A percentile compares a stretch with the other conserved stretches of the same genome.
These are phyloP conservation scores for Nebria salina DNA, from an alignment of 2,888 invertebrate species.

Conservation along the genomic window DNA sequence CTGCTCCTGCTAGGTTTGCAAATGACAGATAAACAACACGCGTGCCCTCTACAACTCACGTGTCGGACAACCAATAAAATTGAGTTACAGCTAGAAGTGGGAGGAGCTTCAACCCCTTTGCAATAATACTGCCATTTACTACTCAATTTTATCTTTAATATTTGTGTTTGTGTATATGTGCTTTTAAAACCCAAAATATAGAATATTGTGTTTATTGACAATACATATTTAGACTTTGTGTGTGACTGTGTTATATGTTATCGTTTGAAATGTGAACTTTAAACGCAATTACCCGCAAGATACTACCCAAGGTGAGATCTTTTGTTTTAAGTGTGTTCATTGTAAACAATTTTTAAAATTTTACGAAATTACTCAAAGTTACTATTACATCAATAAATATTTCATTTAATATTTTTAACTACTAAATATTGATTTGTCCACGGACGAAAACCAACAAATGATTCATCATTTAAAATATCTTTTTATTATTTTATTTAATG, in stretches of 20 bases:
- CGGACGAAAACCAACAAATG: too few species aligned
- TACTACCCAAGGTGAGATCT: not conserved
- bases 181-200: not conserved
- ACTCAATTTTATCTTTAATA: not conserved
- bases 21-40: conserved; percentile 11
- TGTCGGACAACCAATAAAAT: conserved; percentile 24
- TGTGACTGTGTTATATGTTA: not conserved
- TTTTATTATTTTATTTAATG: not conserved
- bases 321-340: not conserved
- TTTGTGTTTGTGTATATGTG: not conserved
- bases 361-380: too few species aligned
- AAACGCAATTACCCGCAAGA: not conserved
- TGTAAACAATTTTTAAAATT: not conserved
- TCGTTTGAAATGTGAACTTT: not conserved
- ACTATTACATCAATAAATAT: too few species aligned
- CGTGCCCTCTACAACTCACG: conserved; percentile 25
- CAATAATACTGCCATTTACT: conserved; percentile 21
- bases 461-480: too few species aligned
- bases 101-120: conserved; percentile 23
- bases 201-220: not conserved
- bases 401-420: too few species aligned
- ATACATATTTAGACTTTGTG: not conserved
- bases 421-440: too few species aligned
- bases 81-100: conserved; percentile 20
- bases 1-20: conserved; percentile 7